Evolutionary conservation across 2,888 invertebrate species (phyloP), one percentile per base, ranked within the genome.

Genomic region (Zaprionus obscuricornis): DNA sequence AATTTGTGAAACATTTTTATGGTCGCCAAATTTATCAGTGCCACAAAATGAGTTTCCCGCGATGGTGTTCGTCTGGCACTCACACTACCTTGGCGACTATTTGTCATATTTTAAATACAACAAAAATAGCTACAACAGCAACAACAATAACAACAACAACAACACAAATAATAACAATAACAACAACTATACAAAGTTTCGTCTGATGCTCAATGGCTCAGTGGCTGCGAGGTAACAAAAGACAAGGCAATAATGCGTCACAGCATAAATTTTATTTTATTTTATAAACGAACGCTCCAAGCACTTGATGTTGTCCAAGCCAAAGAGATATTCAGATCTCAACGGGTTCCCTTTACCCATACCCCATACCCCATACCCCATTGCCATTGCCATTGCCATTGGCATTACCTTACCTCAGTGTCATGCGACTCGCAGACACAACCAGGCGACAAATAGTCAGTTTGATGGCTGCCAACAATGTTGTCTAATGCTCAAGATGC

Each of bases 221-320:
- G 36, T 42, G 36, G 16, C 46, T 45, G 27, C 22, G 11, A 49
- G 47, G 37, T 72, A 68, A 77, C 78, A 84, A 63, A 81, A 71
- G 74, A 81, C 77, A 74, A 51, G 84, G 83, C 81, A 75, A 82
- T 85, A 85, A 82, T 82, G 83, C 81, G 83, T 83, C 85, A 65
- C 72, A 66, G 83, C 81, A 82, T 83, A 85, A 85, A 82, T 81
- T 81, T 79, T 81, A 81, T 85, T 86, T n/a, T 83, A 86, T 86
- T 82, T 85, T 74, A 75, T 83, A 79, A 85, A 79, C 77, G 76
- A 85, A 79, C 77, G 76, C 85, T 71, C 54, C 74, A 70, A 85
- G 85, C 74, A 66, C 68, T 74, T 66, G 66, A 37, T 52, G 42
- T 63, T 66, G 59, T 50, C 64, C 50, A 40, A 39, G 45, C 70